phyloP scores from a whole-genome alignment of 2,797 vertebrate species.

The Hafferia zeledoni region DNA sequence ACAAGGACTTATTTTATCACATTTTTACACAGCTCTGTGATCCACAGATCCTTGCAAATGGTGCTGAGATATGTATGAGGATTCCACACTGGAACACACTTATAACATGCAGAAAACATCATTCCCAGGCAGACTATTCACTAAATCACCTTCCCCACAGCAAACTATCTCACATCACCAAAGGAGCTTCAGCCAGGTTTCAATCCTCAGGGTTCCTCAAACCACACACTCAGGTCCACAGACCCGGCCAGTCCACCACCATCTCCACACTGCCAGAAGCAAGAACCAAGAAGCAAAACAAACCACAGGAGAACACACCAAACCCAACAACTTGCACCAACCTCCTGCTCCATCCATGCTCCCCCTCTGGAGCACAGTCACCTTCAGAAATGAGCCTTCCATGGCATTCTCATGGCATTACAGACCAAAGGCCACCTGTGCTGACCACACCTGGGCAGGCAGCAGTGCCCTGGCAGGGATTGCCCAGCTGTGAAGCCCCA shows the following conservation, averaged over 20 bases:
- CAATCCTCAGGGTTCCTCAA: background rate
- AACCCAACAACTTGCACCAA: background rate
- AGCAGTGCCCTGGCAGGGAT: background rate
- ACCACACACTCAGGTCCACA: background rate
- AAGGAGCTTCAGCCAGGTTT: background rate
- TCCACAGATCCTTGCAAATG: background rate
- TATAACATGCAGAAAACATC: background rate
- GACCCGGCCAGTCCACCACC: background rate
- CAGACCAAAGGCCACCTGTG: background rate
- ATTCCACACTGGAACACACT: background rate
- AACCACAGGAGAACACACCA: background rate
- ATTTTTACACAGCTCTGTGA: background rate
- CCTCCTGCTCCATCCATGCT: background rate
- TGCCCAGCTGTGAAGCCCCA: fast-evolving
- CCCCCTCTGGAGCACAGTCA: background rate
- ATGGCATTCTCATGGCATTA: background rate
- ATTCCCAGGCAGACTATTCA: background rate
- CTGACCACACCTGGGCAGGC: background rate
- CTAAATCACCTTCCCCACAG: background rate
- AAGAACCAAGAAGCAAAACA: background rate
- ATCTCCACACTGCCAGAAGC: background rate
- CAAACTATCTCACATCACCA: background rate
- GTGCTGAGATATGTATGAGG: fast-evolving
- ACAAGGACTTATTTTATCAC: background rate
- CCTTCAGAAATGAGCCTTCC: background rate